Evolutionary conservation across 2,888 invertebrate genomes (phyloP).

Genomic region (Eristalis arbustorum): DNA sequence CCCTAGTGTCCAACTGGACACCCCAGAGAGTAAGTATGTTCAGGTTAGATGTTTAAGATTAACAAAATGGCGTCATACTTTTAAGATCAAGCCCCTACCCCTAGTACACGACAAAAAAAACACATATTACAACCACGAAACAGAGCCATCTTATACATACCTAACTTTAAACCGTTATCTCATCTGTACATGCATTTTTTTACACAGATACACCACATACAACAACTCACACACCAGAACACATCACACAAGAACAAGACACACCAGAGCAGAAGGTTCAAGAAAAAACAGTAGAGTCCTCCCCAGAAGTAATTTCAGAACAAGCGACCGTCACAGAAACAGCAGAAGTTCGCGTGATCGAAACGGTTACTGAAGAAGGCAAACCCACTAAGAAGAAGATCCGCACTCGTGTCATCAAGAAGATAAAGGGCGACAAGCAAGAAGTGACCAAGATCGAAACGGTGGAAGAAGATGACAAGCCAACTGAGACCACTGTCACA

Average conservation of each 20-base stretch:
- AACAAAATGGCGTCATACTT: constrained; percentile 78
- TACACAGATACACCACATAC: constrained; percentile 77
- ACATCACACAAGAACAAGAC: constrained; percentile 78
- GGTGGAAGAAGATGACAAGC: constrained; percentile 40
- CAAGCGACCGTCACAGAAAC: constrained; percentile 71
- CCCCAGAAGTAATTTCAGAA: constrained; percentile 74
- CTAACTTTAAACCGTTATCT: constrained; percentile 23
- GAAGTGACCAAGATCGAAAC: constrained; percentile 53
- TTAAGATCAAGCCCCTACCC: constrained; percentile 73
- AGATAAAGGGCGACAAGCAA: constrained; percentile 42
- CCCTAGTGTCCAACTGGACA: constrained; percentile 56
- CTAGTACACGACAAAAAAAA: constrained; percentile 74
- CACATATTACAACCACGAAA: constrained; percentile 69
- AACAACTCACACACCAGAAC: constrained; percentile 78
- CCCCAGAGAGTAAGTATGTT: constrained; percentile 73
- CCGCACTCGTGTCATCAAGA: constrained; percentile 43
- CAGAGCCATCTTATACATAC: constrained; percentile 46
- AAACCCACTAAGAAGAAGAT: constrained; percentile 41
- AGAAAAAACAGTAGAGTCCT: background rate
- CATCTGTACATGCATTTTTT: constrained; percentile 74
- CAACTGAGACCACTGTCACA: constrained; percentile 35
- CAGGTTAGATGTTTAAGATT: constrained; percentile 68
- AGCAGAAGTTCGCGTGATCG: constrained; percentile 70
- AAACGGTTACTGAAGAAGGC: constrained; percentile 28
- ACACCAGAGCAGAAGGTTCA: constrained; percentile 71